Percentiles rank a stretch among this genome's conserved stretches.
Evolutionary conservation across 2,113 vertebrate species (phyloP).

Genomic region (Myotis yumanensis): DNA sequence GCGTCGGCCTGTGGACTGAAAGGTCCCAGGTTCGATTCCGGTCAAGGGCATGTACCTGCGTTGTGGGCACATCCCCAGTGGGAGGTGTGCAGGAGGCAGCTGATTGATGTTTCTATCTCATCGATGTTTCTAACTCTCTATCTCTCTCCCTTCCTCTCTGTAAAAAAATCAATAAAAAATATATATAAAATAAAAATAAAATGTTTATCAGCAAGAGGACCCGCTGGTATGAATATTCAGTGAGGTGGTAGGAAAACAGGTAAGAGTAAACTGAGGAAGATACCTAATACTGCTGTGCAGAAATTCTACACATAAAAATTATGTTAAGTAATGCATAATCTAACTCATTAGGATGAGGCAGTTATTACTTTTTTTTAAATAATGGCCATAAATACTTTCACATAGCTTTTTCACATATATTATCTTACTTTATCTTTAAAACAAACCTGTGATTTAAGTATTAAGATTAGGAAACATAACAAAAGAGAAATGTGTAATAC

Average conservation of each 20-base stretch:
- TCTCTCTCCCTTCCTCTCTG: too few species aligned
- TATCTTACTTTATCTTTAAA: neutral
- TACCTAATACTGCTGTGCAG: neutral
- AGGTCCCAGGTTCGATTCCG: too few species aligned
- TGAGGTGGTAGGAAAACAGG: neutral
- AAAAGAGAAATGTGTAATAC: neutral
- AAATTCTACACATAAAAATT: neutral
- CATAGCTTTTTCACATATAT: neutral
- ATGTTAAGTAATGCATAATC: neutral
- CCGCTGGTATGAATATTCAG: neutral
- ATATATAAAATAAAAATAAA: neutral
- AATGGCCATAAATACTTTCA: neutral
- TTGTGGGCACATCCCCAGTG: too few species aligned
- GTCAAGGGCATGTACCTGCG: too few species aligned
- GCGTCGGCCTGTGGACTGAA: too few species aligned
- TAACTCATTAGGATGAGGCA: neutral
- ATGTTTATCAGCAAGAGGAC: neutral
- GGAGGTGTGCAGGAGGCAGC: too few species aligned
- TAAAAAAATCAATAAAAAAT: too few species aligned
- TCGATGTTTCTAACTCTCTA: too few species aligned
- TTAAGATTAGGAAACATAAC: neutral
- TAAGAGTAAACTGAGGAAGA: neutral
- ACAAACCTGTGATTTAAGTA: neutral
- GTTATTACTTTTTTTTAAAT: neutral
- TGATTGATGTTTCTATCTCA: too few species aligned